Conservation (phyloP, 1,140 invertebrate genomes). For the Zaprionus kolodkinae region DNA sequence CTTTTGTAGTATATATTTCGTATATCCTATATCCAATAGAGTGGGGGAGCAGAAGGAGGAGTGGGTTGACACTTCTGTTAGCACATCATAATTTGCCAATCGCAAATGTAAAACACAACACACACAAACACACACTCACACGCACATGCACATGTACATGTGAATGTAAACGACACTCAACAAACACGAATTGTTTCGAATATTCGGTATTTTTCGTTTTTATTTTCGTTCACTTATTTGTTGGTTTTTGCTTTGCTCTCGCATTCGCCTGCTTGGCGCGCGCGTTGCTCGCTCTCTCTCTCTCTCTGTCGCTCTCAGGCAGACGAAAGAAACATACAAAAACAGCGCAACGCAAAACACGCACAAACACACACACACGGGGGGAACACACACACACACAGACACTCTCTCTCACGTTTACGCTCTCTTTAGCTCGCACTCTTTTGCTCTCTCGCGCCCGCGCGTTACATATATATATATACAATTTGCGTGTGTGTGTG, state of each 20-base stretch:
- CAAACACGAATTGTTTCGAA: slow-evolving; percentile 57
- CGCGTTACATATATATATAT: slow-evolving; percentile 63
- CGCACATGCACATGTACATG: too few species aligned
- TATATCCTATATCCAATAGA: slow-evolving; percentile 32
- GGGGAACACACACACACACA: slow-evolving; percentile 36
- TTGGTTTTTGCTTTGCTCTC: slow-evolving; percentile 81
- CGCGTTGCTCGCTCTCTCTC: slow-evolving; percentile 7
- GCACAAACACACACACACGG: slow-evolving; percentile 27
- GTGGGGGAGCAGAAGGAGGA: background rate
- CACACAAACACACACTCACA: slow-evolving; percentile 28
- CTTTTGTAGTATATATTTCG: slow-evolving; percentile 16
- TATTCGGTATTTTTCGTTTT: slow-evolving; percentile 66
- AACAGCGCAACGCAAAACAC: slow-evolving; percentile 42
- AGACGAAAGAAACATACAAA: slow-evolving; percentile 55
- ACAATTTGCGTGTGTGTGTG: slow-evolving; percentile 13
- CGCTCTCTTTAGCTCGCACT: slow-evolving; percentile 30
- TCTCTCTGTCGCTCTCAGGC: background rate
- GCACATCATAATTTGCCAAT: slow-evolving; percentile 33
- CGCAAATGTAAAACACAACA: slow-evolving; percentile 31
- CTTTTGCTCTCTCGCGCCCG: slow-evolving; percentile 58
- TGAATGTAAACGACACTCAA: slow-evolving; percentile 4
- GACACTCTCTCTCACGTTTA: slow-evolving; percentile 11
- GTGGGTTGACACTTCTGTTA: slow-evolving; percentile 21
- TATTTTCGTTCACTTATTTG: slow-evolving; percentile 82
- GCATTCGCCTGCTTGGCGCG: slow-evolving; percentile 68